These are phyloP conservation scores for Drosophila anceps DNA, from an alignment of 2,888 invertebrate species.

Conservation along the genomic window DNA sequence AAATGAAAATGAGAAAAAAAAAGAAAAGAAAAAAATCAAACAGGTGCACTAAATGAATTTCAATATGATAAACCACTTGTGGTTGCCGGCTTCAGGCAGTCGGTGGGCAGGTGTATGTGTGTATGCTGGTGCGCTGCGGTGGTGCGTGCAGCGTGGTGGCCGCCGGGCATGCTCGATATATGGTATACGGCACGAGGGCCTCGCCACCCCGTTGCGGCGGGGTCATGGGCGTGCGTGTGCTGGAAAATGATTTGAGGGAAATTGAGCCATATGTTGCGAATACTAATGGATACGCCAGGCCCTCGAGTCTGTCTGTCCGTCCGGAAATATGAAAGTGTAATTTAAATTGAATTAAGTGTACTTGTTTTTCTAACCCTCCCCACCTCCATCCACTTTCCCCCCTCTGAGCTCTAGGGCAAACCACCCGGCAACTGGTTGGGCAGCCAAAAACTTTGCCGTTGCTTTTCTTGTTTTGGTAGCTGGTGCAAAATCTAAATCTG, in stretches of 20 bases:
- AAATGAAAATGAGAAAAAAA: slow-evolving; percentile 44
- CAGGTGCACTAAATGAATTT: slow-evolving; percentile 84
- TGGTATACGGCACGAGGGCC: neutral
- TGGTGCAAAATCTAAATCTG: slow-evolving; percentile 75
- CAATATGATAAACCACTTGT: slow-evolving; percentile 82
- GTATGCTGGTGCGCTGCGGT: neutral
- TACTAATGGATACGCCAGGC: slow-evolving; percentile 74
- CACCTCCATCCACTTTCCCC: neutral
- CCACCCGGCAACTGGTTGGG: slow-evolving; percentile 12
- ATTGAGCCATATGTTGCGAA: slow-evolving; percentile 83
- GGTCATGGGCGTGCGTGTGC: slow-evolving; percentile 24
- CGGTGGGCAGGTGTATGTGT: slow-evolving; percentile 12
- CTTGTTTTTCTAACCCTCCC: slow-evolving; percentile 20
- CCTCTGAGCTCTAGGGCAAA: neutral
- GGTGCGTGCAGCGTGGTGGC: neutral
- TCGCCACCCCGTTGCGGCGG: slow-evolving; percentile 11
- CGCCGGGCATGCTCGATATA: slow-evolving; percentile 1
- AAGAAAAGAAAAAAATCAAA: slow-evolving; percentile 74
- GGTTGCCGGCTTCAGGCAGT: slow-evolving; percentile 57
- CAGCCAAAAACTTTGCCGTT: slow-evolving; percentile 22
- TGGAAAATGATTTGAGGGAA: slow-evolving; percentile 77
- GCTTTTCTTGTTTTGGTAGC: slow-evolving; percentile 23
- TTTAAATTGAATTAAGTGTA: slow-evolving; percentile 84
- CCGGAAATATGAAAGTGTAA: slow-evolving; percentile 82
- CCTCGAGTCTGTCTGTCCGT: slow-evolving; percentile 12